phyloP scores from a whole-genome alignment of 2,113 vertebrate species.

The Oophaga pumilio region DNA sequence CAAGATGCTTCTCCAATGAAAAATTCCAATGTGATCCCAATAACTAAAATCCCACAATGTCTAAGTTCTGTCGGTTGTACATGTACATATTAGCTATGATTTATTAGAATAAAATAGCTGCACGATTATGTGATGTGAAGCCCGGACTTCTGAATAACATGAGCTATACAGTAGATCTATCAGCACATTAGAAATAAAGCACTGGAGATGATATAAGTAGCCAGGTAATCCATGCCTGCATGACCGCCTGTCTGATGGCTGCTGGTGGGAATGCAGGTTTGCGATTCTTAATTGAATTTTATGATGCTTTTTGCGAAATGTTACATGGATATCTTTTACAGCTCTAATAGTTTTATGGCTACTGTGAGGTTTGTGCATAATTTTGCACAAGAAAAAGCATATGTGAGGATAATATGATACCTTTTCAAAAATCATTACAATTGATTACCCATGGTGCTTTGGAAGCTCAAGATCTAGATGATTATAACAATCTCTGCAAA shows the following conservation, averaged over 20 bases:
- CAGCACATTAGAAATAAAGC: background rate
- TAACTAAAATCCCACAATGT: background rate
- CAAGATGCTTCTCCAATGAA: too few relatives aligned
- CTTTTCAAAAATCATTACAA: conserved; percentile 59
- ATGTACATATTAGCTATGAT: background rate
- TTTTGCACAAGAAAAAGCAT: conserved; percentile 60
- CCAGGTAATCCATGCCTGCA: conserved; percentile 53
- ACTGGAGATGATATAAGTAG: conserved; percentile 15
- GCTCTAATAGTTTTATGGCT: conserved; percentile 65
- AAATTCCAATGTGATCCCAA: background rate
- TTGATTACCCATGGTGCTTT: conserved; percentile 64
- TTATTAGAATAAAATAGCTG: background rate
- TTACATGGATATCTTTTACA: conserved; percentile 64
- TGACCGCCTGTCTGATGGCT: conserved; percentile 57
- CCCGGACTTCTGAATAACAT: background rate
- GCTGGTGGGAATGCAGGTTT: conserved; percentile 56
- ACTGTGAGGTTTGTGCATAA: conserved; percentile 60
- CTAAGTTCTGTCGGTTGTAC: background rate
- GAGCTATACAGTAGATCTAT: background rate
- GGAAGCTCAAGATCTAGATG: conserved; percentile 60
- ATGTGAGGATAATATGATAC: conserved; percentile 51
- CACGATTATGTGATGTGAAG: background rate
- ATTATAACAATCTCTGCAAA: conserved; percentile 58
- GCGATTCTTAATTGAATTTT: conserved; percentile 65
- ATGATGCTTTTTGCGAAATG: conserved; percentile 65